Conservation (phyloP, 2,113 vertebrate genomes). For the Ellobius talpinus region DNA sequence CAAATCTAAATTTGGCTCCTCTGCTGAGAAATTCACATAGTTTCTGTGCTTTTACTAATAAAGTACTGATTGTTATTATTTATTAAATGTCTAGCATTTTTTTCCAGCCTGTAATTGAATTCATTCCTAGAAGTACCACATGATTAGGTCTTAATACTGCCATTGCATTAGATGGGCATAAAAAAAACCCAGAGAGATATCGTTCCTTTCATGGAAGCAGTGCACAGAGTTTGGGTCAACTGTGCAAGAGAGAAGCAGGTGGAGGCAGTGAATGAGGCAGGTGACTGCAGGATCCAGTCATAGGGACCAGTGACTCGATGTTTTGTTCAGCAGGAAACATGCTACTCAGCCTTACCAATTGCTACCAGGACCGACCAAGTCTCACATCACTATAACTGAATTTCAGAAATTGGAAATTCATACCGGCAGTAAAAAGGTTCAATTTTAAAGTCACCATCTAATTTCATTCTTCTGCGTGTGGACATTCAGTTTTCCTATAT, state of each 20-base stretch:
- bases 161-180: background rate
- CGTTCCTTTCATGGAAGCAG: background rate
- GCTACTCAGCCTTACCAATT: background rate
- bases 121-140: background rate
- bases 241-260: background rate
- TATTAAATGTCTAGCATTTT: background rate
- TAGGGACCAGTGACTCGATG: fast-evolving
- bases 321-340: background rate
- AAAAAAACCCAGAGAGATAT: background rate
- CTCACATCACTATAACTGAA: background rate
- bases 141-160: background rate
- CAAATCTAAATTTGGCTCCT: background rate
- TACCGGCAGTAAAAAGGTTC: background rate
- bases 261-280: background rate
- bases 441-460: background rate
- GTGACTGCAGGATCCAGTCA: fast-evolving
- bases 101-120: background rate
- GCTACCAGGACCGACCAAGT: background rate
- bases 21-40: background rate
- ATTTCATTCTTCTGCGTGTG: background rate
- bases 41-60: conserved; percentile 36
- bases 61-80: background rate
- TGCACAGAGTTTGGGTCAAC: no score
- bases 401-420: conserved; percentile 21
- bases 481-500: background rate